These are phyloP conservation scores for Digitonthophagus gazella DNA, from an alignment of 2,888 invertebrate species.

Conservation along the genomic window DNA sequence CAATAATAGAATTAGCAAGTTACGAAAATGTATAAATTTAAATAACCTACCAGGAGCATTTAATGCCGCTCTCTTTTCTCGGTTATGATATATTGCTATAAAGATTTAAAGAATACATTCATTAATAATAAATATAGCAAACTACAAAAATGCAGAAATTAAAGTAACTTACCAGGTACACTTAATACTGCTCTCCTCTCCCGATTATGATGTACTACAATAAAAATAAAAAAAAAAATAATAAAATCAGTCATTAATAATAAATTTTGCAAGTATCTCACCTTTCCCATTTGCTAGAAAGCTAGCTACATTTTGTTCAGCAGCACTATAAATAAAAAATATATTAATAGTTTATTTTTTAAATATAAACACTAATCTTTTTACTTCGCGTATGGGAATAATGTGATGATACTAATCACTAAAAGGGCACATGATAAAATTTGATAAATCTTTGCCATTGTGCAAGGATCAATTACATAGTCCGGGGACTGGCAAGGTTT, in stretches of 20 bases:
- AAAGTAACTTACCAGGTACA: too few relatives aligned
- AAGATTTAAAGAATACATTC: too few relatives aligned
- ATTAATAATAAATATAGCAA: too few relatives aligned
- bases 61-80: too few relatives aligned
- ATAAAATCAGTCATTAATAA: not conserved
- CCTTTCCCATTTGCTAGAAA: not conserved
- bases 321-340: not conserved
- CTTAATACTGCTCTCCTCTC: too few relatives aligned
- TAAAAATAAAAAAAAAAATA: not conserved
- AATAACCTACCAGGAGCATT: too few relatives aligned
- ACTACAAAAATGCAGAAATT: too few relatives aligned
- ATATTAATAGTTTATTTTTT: not conserved
- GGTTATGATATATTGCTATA: too few relatives aligned
- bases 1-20: too few relatives aligned
- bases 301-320: not conserved
- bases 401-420: not conserved
- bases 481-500: constrained; percentile 7
- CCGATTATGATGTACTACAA: too few relatives aligned
- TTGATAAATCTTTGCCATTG: constrained; percentile 1
- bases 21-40: too few relatives aligned
- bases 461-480: not conserved
- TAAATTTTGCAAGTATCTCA: not conserved
- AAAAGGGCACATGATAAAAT: constrained; percentile 3
- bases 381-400: not conserved
- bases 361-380: not conserved